These are phyloP conservation scores for Mus musculus DNA, from an alignment of 2,113 vertebrate species.

Conservation along the genomic window GRCm39 chrX:68454001-68454500, in stretches of 20 bases:
- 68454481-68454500: not conserved
- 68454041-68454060: not conserved
- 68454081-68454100: slow-evolving; percentile 1
- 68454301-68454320: not conserved
- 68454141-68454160: not conserved
- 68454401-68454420: not conserved
- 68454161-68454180: not conserved
- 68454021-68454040: not conserved
- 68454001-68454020: not conserved
- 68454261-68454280: not conserved
- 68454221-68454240: not conserved
- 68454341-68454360: not conserved
- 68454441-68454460: not conserved
- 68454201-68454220: not conserved
- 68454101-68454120: not conserved
- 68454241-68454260: not conserved
- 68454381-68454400: not conserved
- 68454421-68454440: not conserved
- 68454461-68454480: not conserved
- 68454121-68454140: not conserved
- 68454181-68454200: not conserved
- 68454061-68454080: not conserved
- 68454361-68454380: not conserved
- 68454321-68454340: not conserved
- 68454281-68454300: not conserved